Base-by-base conservation (phyloP, 2,888 invertebrate genomes). In the Dorcus hopei region DNA sequence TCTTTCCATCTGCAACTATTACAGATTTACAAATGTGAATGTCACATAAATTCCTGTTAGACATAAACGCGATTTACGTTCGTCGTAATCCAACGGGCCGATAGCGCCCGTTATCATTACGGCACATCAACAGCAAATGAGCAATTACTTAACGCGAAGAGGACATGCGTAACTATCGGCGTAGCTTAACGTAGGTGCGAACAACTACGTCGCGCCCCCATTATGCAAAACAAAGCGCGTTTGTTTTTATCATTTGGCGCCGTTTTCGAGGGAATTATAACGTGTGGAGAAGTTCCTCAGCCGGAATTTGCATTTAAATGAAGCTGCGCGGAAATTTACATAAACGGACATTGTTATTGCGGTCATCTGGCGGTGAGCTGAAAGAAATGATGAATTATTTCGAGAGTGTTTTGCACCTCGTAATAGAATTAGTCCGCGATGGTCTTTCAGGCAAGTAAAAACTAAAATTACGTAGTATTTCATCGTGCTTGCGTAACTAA, bases 61-160 rank as follows among this genome's bases (percentile, higher is more conserved):
- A 26, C 5, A 26, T 26, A 4, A 33, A 33, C 6, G 26, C 26
- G 26, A 33, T 33, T 33, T 33, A 5, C 6, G 26, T 33, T 33
- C 7, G 11, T 40, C 7, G 40, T 39, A 51, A 51, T 51, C 40
- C 49, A 26, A 5, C 43, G 33, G 33, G 38, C 16, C 56, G 56
- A 50, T 56, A 53, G 40, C 47, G 47, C 19, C 54, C 42, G 54
- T 62, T 68, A 68, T 68, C 67, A 66, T 71, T 68, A 71, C 66
- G 61, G 69, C 65, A 52, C 58, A 72, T 72, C 71, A 59, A 65
- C 70, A 70, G 56, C 71, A 71, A 71, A 72, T 72, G 71, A 70
- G 70, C 71, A 71, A 72, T 71, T 72, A 72, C 71, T 71, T 71
- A 69, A 63, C 64, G 63, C 63, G 64, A 67, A 70, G 67, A 67